Evolutionary conservation across 2,113 vertebrate species (phyloP), one percentile per base, ranked within the genome.

Genomic region (Callipepla californica): DNA sequence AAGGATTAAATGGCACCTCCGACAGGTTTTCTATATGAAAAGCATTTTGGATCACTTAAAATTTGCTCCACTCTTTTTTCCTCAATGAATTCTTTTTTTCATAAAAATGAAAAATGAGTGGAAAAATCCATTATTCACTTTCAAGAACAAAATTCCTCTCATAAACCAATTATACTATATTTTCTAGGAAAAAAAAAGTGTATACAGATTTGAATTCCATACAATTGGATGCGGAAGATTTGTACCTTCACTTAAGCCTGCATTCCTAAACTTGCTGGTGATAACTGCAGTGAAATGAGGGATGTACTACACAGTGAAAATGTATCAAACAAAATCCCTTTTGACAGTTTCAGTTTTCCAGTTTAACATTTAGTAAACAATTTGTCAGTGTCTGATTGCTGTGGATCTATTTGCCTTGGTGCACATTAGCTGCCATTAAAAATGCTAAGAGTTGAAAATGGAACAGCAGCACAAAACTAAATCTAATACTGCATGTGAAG

Each of bases 151-250:
- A 92, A 69, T 73, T 87, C 22, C 19, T 59, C 40, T 28, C 42
- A 45, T 76, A 48, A 91, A 68, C 14, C 17, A 40, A 21, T 40
- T 26, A 26, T 67, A 55, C 36, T 70, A 44, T 68, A 78, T 44
- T 93, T 94, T 63, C 69, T 78, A 85, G 38, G 78, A 30, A 76
- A 59, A 81, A 30, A 76, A 59, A 65, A 72, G 92, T 92, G 61
- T 72, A 85, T 51, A 63, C 22, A 65, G 36, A 66, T 68, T 68
- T 3, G 2, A 69, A 65, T 89, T 65, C n/a, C 23, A 44, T 8
- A 16, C 25, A 78, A 67, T 30, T 72, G 67, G 28, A 61, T 61
- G 15, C 19, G 26, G 34, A 83, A 74, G 17, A 36, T 42, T 58
- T 34, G 23, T 80, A 28, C 36, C 18, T 79, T 80, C 53, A n/a